A percentile compares a stretch with the other conserved stretches of the same genome.
Evolutionary conservation across 2,797 vertebrate species (phyloP).

Genomic region (Brotogeris chrysoptera): DNA sequence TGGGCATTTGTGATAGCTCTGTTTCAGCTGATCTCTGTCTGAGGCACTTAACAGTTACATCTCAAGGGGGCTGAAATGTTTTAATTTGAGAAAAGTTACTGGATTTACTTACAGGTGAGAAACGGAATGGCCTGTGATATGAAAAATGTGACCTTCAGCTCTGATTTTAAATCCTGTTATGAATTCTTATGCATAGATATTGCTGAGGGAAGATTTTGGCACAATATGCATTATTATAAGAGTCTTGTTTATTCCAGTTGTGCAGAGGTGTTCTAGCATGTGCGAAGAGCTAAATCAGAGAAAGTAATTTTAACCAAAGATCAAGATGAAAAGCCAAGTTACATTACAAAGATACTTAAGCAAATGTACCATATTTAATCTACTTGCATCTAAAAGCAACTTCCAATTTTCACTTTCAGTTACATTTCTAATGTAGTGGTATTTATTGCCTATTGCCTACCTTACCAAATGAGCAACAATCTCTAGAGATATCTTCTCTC

Average conservation of each 20-base stretch:
- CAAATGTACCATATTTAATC: constrained; percentile 58
- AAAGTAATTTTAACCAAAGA: constrained; percentile 46
- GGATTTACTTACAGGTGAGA: not conserved
- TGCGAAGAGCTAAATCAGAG: constrained; percentile 2
- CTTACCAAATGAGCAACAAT: constrained; percentile 47
- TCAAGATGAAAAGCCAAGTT: constrained; percentile 39
- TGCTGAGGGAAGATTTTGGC: constrained; percentile 23
- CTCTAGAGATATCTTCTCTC: constrained; percentile 34
- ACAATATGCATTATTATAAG: constrained; percentile 7
- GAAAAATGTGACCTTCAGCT: constrained; percentile 49
- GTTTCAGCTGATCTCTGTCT: constrained; percentile 13
- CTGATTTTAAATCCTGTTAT: constrained; percentile 5
- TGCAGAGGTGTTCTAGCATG: not conserved
- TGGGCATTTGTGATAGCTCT: not conserved
- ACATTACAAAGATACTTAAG: constrained; percentile 48
- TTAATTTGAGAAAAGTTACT: constrained; percentile 44
- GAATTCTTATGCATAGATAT: constrained; percentile 14
- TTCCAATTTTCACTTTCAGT: constrained; percentile 58
- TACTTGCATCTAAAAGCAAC: constrained; percentile 39
- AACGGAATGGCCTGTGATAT: constrained; percentile 25
- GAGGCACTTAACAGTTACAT: constrained; percentile 5
- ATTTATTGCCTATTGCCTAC: constrained; percentile 52
- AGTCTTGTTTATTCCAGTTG: constrained; percentile 34
- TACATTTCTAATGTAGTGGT: constrained; percentile 48
- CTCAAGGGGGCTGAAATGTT: constrained; percentile 18